A percentile compares a stretch with the other conserved stretches of the same genome.
Evolutionary conservation across 2,797 vertebrate species (phyloP).

Genomic region (Botia kubotai): DNA sequence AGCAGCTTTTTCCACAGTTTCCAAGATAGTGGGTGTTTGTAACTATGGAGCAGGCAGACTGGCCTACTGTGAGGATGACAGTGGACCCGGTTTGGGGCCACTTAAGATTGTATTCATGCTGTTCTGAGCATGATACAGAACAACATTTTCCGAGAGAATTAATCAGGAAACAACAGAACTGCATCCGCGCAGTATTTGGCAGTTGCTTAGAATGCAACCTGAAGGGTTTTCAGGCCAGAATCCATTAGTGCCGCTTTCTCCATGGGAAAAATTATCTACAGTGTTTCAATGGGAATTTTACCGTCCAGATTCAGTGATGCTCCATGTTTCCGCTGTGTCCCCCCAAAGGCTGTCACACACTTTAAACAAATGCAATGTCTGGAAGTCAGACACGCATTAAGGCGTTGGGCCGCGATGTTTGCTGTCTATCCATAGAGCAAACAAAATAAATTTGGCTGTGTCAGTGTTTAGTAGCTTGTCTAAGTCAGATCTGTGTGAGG

Average conservation of each 20-base stretch:
- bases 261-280: conserved; percentile 29
- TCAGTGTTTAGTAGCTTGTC: conserved; percentile 7
- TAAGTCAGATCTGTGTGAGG: background rate
- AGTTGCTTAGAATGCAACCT: conserved; percentile 42
- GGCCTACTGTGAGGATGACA: conserved; percentile 29
- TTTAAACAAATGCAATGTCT: background rate
- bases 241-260: conserved; percentile 54
- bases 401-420: background rate
- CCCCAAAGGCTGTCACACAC: background rate
- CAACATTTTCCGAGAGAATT: conserved; percentile 32
- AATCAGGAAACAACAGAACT: conserved; percentile 1
- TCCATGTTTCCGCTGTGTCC: background rate
- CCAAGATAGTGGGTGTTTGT: background rate
- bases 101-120: conserved; percentile 55
- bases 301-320: conserved; percentile 29
- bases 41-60: conserved; percentile 1
- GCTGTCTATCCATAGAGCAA: background rate
- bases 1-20: conserved; percentile 31
- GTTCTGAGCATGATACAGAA: conserved; percentile 35
- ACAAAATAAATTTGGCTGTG: background rate
- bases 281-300: background rate
- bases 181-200: conserved; percentile 11
- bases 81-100: conserved; percentile 39
- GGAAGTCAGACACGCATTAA: conserved; percentile 4
- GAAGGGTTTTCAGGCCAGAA: conserved; percentile 46